These are phyloP conservation scores for Hedychridium roseum DNA, from an alignment of 2,888 invertebrate species.

Conservation along the genomic window DNA sequence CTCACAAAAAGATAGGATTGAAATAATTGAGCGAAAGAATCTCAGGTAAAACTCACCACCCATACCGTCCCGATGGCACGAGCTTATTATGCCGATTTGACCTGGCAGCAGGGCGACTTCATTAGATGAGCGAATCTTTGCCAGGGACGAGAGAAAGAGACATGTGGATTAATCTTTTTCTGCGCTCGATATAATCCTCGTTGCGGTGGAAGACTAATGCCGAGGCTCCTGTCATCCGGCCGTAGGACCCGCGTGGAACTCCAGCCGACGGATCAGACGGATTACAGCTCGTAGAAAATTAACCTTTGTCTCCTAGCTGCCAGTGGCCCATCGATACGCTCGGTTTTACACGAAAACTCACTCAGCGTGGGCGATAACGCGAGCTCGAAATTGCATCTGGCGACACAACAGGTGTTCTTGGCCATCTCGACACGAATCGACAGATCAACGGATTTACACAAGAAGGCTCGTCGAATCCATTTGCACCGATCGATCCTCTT, in stretches of 20 bases:
- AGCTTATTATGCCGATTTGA: no score
- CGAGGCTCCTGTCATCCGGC: constrained; percentile 51
- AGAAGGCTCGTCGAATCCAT: constrained; percentile 34
- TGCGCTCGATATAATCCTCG: constrained; percentile 62
- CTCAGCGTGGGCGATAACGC: constrained; percentile 54
- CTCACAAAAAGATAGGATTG: no score
- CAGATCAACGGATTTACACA: constrained; percentile 39
- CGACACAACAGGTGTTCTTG: constrained; percentile 52
- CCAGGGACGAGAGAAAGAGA: constrained; percentile 35
- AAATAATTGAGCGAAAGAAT: no score
- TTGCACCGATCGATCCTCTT: constrained; percentile 13
- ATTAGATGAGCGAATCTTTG: constrained; percentile 45
- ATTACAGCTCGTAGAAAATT: constrained; percentile 62
- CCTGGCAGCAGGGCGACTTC: constrained; percentile 37
- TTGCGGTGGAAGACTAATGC: constrained; percentile 59
- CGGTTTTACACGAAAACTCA: constrained; percentile 59
- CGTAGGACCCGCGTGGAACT: constrained; percentile 39
- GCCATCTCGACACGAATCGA: constrained; percentile 35
- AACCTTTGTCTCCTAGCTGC: constrained; percentile 48
- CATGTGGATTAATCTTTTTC: constrained; percentile 55
- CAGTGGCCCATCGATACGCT: constrained; percentile 20
- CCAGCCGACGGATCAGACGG: constrained; percentile 48
- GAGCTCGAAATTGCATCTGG: constrained; percentile 49
- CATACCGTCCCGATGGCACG: background rate
- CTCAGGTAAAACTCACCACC: background rate